Conservation (phyloP, 2,797 vertebrate species). For the Pogonophryne albipinna region DNA sequence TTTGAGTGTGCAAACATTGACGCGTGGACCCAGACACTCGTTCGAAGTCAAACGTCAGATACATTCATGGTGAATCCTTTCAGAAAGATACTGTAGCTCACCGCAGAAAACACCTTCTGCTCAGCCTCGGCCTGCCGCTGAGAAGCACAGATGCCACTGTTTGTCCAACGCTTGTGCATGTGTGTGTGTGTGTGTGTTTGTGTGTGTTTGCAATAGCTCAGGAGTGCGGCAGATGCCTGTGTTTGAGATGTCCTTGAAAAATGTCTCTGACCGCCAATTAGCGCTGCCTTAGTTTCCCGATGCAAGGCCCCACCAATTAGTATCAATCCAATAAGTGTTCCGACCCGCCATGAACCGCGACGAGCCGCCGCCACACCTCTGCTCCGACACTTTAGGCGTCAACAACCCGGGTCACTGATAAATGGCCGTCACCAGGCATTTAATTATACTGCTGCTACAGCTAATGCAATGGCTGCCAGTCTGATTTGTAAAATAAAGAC, state of each 20-base stretch:
- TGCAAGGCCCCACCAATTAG: constrained; percentile 75
- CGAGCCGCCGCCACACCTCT: constrained; percentile 60
- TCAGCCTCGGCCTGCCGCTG: constrained; percentile 45
- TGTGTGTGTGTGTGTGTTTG: constrained; percentile 14
- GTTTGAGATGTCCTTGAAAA: constrained; percentile 81
- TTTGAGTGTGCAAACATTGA: constrained; percentile 17
- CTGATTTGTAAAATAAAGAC: constrained; percentile 12
- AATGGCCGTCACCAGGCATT: constrained; percentile 65
- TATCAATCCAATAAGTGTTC: constrained; percentile 63
- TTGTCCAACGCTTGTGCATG: constrained; percentile 53
- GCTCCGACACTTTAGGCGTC: constrained; percentile 57
- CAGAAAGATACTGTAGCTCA: constrained; percentile 26
- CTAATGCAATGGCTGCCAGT: constrained; percentile 52
- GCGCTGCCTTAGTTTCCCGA: constrained; percentile 64
- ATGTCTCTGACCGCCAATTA: constrained; percentile 77
- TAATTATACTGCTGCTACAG: constrained; percentile 56
- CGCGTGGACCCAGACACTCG: neutral
- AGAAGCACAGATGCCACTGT: constrained; percentile 75
- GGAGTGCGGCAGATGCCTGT: constrained; percentile 72
- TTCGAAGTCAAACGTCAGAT: constrained; percentile 23
- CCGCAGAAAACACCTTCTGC: constrained; percentile 36
- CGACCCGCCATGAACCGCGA: constrained; percentile 46
- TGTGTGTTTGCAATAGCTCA: constrained; percentile 49
- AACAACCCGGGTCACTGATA: constrained; percentile 55
- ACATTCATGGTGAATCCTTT: constrained; percentile 15